These are phyloP conservation scores for Datnioides undecimradiatus DNA, from an alignment of 2,113 vertebrate genomes.

Conservation along the genomic window DNA sequence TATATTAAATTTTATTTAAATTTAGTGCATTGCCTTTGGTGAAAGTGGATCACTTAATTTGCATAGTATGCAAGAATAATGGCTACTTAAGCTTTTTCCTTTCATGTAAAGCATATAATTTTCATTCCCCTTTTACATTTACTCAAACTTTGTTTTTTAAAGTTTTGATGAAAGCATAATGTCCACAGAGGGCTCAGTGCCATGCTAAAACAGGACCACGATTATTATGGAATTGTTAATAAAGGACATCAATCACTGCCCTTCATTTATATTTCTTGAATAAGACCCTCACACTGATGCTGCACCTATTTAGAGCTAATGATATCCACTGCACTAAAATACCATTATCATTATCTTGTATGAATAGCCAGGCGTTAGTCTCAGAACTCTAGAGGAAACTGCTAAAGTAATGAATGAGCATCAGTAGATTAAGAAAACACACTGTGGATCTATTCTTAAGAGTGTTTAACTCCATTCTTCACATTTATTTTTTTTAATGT, in stretches of 20 bases:
- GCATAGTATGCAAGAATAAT: constrained; percentile 39
- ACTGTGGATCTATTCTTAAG: neutral
- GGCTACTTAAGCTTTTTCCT: neutral
- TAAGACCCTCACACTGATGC: constrained; percentile 11
- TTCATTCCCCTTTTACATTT: neutral
- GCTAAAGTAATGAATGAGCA: constrained; percentile 10
- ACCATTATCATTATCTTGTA: constrained; percentile 53
- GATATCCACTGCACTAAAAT: constrained; percentile 48
- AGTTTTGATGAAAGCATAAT: constrained; percentile 9
- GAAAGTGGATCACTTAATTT: constrained; percentile 41
- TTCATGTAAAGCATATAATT: constrained; percentile 17
- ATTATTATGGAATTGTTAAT: constrained; percentile 6
- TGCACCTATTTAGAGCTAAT: constrained; percentile 43
- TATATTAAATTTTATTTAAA: constrained; percentile 30
- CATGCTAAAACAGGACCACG: neutral
- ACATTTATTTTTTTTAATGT: no score
- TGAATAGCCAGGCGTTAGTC: constrained; percentile 18
- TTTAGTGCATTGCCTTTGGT: constrained; percentile 19
- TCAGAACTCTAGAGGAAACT: neutral
- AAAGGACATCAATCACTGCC: neutral
- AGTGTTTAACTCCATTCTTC: no score
- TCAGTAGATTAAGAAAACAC: constrained; percentile 3
- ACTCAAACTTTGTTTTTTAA: neutral
- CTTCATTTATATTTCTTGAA: constrained; percentile 29
- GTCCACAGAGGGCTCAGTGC: neutral